These are phyloP conservation scores for Pimephales promelas DNA, from an alignment of 2,113 vertebrate species.

Conservation along the genomic window DNA sequence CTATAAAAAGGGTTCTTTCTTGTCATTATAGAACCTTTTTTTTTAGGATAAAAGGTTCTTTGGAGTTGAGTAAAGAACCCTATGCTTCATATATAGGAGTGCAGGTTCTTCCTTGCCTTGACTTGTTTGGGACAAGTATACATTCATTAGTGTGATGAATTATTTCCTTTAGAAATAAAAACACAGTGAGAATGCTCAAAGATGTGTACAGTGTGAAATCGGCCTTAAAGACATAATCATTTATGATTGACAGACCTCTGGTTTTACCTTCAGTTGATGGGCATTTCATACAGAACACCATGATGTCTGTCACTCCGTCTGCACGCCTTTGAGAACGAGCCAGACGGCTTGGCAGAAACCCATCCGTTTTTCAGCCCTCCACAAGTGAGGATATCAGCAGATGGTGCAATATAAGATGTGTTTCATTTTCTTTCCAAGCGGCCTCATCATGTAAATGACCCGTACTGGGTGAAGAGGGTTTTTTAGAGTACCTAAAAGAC, in stretches of 20 bases:
- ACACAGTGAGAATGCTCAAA: no score
- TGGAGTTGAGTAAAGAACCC: no score
- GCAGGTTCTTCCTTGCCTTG: neutral
- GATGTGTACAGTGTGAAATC: neutral
- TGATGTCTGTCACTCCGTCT: constrained; percentile 43
- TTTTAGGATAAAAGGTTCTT: no score
- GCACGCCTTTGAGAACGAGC: constrained; percentile 51
- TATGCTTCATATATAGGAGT: no score
- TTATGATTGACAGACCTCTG: neutral
- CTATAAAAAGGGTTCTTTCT: no score
- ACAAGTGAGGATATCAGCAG: constrained; percentile 66
- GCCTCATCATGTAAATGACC: constrained; percentile 13
- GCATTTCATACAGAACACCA: neutral
- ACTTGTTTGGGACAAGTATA: neutral
- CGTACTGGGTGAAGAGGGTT: neutral
- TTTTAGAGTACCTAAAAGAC: neutral
- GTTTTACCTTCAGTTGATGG: constrained; percentile 4
- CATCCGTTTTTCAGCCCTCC: constrained; percentile 44
- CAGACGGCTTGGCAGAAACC: constrained; percentile 54
- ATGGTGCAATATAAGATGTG: constrained; percentile 69
- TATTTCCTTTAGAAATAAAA: no score
- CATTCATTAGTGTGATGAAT: neutral
- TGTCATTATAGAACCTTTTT: no score
- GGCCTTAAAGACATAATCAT: neutral
- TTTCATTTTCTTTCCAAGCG: constrained; percentile 56